phyloP scores from a whole-genome alignment of 2,797 vertebrate genomes.

The Semotilus atromaculatus region DNA sequence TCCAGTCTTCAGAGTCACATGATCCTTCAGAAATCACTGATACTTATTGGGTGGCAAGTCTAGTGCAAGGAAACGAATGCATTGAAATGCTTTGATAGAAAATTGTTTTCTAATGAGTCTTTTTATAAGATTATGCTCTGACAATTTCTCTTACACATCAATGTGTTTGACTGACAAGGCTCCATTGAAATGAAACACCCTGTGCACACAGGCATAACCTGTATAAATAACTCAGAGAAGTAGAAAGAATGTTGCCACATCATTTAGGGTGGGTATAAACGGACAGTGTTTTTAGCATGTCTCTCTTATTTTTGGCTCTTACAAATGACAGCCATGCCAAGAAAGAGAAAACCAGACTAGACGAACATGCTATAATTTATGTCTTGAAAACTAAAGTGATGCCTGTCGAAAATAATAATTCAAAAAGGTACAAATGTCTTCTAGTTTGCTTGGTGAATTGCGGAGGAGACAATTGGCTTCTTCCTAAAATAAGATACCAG shows the following conservation, averaged over 20 bases:
- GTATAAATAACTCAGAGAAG: slow-evolving; percentile 69
- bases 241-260: slow-evolving; percentile 72
- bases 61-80: not conserved
- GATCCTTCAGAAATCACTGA: not conserved
- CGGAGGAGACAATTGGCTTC: slow-evolving; percentile 64
- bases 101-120: slow-evolving; percentile 7
- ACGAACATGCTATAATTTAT: slow-evolving; percentile 74
- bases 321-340: slow-evolving; percentile 64
- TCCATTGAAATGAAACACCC: slow-evolving; percentile 61
- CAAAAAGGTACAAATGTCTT: slow-evolving; percentile 63
- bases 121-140: slow-evolving; percentile 53
- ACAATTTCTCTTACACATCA: slow-evolving; percentile 56
- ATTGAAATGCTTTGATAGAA: slow-evolving; percentile 15
- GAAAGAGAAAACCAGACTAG: slow-evolving; percentile 73
- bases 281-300: slow-evolving; percentile 73
- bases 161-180: slow-evolving; percentile 60
- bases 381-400: slow-evolving; percentile 73
- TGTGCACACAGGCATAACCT: slow-evolving; percentile 63
- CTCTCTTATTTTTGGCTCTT: slow-evolving; percentile 76
- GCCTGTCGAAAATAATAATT: slow-evolving; percentile 71
- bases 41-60: not conserved
- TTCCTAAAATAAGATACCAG: slow-evolving; percentile 58
- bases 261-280: slow-evolving; percentile 69
- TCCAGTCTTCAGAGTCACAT: not conserved
- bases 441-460: slow-evolving; percentile 58